A percentile compares a stretch with the other conserved stretches of the same genome.
Conservation (phyloP, 2,113 vertebrate genomes). For the Spheniscus mendiculus region DNA sequence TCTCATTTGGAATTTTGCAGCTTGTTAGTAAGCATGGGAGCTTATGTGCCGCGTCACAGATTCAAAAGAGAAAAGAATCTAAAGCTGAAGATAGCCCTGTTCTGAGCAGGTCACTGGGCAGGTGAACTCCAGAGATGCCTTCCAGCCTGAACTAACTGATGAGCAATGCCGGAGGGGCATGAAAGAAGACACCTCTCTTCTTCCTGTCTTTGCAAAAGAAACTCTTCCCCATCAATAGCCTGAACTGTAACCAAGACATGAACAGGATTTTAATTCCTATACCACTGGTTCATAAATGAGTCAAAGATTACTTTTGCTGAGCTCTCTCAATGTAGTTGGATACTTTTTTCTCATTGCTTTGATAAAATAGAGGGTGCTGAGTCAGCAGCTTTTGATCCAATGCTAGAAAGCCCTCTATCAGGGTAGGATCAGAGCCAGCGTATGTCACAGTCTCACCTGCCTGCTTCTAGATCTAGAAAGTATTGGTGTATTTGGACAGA, state of each 20-base stretch:
- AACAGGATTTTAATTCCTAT: not conserved
- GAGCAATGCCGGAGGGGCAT: not conserved
- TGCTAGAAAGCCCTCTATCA: not conserved
- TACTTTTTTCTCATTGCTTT: not conserved
- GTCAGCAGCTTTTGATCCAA: not conserved
- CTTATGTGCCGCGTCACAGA: fast-evolving
- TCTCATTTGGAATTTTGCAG: not conserved
- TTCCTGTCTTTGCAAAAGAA: not conserved
- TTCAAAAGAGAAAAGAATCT: not conserved
- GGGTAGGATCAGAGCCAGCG: not conserved
- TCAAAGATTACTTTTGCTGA: not conserved
- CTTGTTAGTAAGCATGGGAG: not conserved
- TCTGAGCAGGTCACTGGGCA: not conserved
- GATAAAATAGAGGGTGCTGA: not conserved
- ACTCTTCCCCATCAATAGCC: not conserved
- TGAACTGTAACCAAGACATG: not conserved
- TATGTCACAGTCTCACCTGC: not conserved
- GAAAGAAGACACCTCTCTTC: not conserved
- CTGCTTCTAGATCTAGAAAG: not conserved
- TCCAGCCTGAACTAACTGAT: not conserved
- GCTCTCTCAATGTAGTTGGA: not conserved
- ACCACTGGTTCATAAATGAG: not conserved
- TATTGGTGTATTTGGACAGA: not conserved
- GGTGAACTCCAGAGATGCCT: not conserved
- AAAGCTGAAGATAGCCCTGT: not conserved